These are phyloP conservation scores for Harmothoe impar DNA, from an alignment of 2,888 invertebrate genomes.

Conservation along the genomic window DNA sequence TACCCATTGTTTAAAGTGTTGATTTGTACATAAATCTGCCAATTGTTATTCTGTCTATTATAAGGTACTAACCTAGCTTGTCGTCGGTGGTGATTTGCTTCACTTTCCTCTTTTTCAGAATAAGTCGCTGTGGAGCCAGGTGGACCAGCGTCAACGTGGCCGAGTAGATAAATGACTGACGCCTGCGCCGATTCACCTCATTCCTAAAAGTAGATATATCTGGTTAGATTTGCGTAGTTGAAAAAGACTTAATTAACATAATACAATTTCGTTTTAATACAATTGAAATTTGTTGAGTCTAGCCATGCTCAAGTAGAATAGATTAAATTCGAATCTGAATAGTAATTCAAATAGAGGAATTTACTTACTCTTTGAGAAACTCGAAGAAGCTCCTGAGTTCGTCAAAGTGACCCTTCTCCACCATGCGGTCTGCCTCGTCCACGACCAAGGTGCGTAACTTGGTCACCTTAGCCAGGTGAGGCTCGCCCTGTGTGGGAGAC, in stretches of 20 bases:
- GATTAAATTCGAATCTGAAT: too few relatives aligned
- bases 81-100: constrained; percentile 80
- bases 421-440: constrained; percentile 99
- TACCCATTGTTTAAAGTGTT: too few relatives aligned
- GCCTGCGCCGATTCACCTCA: constrained; percentile 82
- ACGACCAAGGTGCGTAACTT: constrained; percentile 89
- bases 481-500: constrained; percentile 84
- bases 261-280: too few relatives aligned
- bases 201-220: constrained; percentile 82
- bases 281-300: too few relatives aligned
- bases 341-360: too few relatives aligned
- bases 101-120: constrained; percentile 77
- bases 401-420: constrained; percentile 97
- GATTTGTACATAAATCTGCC: too few relatives aligned
- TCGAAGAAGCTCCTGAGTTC: constrained; percentile 93
- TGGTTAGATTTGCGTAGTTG: too few relatives aligned
- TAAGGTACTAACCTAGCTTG: constrained; percentile 83
- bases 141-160: constrained; percentile 97
- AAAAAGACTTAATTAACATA: too few relatives aligned
- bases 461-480: constrained; percentile 79
- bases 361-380: constrained; percentile 87
- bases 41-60: too few relatives aligned
- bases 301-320: too few relatives aligned
- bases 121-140: constrained; percentile 87
- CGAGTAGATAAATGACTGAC: constrained; percentile 98